These are phyloP conservation scores for Cichladusa arquata DNA, from an alignment of 2,113 vertebrate species.

Conservation along the genomic window DNA sequence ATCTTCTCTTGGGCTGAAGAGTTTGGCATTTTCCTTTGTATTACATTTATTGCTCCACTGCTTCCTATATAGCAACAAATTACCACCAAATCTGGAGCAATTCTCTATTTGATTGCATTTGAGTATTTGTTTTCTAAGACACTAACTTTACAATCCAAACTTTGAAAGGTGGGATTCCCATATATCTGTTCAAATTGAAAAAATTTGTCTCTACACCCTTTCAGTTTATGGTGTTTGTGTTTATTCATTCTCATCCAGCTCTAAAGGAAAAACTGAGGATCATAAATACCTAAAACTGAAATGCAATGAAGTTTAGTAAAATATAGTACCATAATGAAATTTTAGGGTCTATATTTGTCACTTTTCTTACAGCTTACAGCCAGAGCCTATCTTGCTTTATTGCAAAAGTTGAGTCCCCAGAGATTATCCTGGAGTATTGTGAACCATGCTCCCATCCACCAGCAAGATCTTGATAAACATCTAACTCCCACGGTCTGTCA, in stretches of 20 bases:
- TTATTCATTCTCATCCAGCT: not conserved
- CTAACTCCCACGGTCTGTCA: not conserved
- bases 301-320: not conserved
- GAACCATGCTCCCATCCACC: not conserved
- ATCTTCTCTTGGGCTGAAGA: not conserved
- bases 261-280: not conserved
- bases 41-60: not conserved
- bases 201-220: not conserved
- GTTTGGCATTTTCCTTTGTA: not conserved
- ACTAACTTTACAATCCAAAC: not conserved
- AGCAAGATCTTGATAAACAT: rapidly evolving
- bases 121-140: not conserved
- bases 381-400: not conserved
- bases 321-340: not conserved
- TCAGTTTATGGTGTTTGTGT: not conserved
- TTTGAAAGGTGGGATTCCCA: not conserved
- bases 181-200: not conserved
- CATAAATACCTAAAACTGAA: not conserved
- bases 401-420: not conserved
- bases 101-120: not conserved
- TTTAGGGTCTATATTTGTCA: not conserved
- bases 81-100: not conserved
- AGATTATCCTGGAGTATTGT: not conserved
- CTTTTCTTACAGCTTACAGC: not conserved
- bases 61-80: not conserved